phyloP scores from a whole-genome alignment of 2,888 invertebrate species.

The Torymus texanus region DNA sequence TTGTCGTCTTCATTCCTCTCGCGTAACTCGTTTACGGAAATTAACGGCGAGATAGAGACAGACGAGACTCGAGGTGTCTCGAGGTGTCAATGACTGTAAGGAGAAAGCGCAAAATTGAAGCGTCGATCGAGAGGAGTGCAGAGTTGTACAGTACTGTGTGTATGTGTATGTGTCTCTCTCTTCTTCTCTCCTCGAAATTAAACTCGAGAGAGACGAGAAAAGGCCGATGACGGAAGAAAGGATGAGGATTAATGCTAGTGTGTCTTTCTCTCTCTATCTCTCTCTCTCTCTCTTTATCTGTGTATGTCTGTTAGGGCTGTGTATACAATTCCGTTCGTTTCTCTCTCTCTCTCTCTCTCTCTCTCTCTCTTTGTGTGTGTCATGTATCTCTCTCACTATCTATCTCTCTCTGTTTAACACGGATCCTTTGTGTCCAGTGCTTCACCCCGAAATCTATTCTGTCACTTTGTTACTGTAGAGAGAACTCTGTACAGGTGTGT shows the following conservation, averaged over 20 bases:
- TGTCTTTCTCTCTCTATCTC: no score
- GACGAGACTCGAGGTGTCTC: neutral
- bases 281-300: no score
- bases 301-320: no score
- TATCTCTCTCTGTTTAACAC: conserved; percentile 56
- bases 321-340: conserved; percentile 45
- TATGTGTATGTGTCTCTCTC: neutral
- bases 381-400: conserved; percentile 30
- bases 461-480: no score
- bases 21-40: conserved; percentile 9
- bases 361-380: conserved; percentile 39
- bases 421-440: no score
- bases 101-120: conserved; percentile 2
- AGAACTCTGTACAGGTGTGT: no score
- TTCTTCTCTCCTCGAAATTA: neutral
- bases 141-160: no score
- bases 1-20: neutral
- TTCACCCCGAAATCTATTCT: neutral
- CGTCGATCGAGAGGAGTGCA: conserved; percentile 18
- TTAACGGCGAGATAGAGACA: neutral
- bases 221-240: no score
- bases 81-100: conserved; percentile 16
- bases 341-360: conserved; percentile 58
- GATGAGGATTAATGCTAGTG: no score
- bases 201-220: no score